phyloP scores from a whole-genome alignment of 2,113 vertebrate species.

The Lathamus discolor region DNA sequence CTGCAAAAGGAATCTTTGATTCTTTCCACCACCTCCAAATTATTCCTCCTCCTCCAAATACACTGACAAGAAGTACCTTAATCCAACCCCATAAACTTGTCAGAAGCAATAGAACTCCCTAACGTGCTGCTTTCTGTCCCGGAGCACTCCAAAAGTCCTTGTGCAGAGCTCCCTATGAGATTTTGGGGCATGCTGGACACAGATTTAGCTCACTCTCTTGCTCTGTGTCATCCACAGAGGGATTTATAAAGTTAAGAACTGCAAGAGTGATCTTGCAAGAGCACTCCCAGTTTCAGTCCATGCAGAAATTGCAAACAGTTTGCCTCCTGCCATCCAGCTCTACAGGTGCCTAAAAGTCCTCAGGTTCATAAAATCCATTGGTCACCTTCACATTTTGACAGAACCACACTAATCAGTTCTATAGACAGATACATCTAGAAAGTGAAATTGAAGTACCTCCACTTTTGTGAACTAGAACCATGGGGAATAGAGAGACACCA shows the following conservation, averaged over 20 bases:
- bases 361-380: rapidly evolving
- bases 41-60: neutral
- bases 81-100: neutral
- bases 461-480: neutral
- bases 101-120: neutral
- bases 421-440: neutral
- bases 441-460: neutral
- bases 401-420: neutral
- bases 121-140: neutral
- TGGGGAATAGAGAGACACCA: neutral
- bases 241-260: neutral
- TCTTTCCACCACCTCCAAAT: neutral
- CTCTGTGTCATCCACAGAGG: neutral
- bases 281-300: neutral
- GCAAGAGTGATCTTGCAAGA: neutral
- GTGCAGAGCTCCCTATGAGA: neutral
- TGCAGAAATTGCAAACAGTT: too few relatives aligned
- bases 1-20: neutral
- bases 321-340: neutral
- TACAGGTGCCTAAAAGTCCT: neutral
- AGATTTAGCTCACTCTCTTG: neutral
- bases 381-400: neutral
- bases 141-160: neutral
- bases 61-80: neutral
- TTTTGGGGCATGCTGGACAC: rapidly evolving